phyloP scores from a whole-genome alignment of 2,888 invertebrate genomes.

The Penaeus monodon region DNA sequence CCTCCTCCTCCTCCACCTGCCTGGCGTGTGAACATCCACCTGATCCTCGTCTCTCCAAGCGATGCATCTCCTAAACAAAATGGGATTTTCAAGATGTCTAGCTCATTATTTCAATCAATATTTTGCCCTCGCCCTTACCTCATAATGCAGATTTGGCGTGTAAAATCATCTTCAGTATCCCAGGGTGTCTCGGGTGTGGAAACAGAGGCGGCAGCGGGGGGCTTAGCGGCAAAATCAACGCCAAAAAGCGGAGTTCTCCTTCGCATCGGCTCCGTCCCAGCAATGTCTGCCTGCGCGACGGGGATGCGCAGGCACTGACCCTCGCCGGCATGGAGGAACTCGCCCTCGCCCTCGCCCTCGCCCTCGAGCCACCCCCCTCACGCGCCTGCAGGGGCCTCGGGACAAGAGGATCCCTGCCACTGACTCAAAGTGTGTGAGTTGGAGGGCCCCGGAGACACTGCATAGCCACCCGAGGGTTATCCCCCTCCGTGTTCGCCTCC shows the following conservation, averaged over 20 bases:
- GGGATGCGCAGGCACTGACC: conserved; percentile 12
- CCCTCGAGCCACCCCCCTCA: background rate
- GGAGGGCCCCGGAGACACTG: background rate
- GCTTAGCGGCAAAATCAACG: conserved; percentile 25
- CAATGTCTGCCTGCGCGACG: conserved; percentile 42
- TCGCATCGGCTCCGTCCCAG: conserved; percentile 22
- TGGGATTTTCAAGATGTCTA: conserved; percentile 54
- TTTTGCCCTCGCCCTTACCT: conserved; percentile 29
- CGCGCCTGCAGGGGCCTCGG: too few relatives aligned
- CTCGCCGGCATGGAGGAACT: background rate
- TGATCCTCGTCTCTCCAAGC: conserved; percentile 18
- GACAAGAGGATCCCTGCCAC: too few relatives aligned
- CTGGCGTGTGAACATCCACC: conserved; percentile 17
- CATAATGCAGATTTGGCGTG: conserved; percentile 40
- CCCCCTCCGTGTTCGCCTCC: background rate
- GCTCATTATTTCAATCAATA: conserved; percentile 31
- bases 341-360: background rate
- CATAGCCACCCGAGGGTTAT: background rate
- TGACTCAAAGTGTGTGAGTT: background rate
- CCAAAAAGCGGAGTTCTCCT: conserved; percentile 31
- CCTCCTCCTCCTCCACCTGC: conserved; percentile 10
- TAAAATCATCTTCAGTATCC: conserved; percentile 33
- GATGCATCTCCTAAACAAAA: conserved; percentile 42
- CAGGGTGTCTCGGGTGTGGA: conserved; percentile 18
- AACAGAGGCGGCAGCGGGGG: conserved; percentile 23